phyloP scores from a whole-genome alignment of 2,113 vertebrate genomes.

The Equus quagga region DNA sequence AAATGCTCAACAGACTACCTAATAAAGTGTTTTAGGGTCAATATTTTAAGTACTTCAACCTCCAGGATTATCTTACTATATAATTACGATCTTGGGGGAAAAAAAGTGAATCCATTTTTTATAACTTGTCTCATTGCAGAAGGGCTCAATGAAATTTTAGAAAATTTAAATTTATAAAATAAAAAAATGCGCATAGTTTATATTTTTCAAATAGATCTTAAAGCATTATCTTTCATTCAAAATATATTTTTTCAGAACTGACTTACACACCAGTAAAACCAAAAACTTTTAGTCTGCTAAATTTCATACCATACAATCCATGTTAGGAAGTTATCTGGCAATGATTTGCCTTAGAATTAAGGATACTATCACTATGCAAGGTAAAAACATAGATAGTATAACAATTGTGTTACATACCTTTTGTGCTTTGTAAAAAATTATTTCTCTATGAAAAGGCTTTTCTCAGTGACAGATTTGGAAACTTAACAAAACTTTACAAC shows the following conservation, averaged over 20 bases:
- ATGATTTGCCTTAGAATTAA: not conserved
- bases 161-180: not conserved
- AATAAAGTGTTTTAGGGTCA: not conserved
- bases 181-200: not conserved
- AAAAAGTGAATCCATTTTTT: not conserved
- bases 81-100: not conserved
- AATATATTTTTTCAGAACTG: not conserved
- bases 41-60: not conserved
- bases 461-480: not conserved
- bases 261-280: not conserved
- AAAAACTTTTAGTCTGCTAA: not conserved
- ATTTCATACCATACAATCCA: not conserved
- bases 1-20: not conserved
- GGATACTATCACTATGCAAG: not conserved
- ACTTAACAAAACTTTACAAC: conserved; percentile 32
- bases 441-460: not conserved
- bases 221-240: not conserved
- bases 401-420: not conserved
- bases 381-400: not conserved
- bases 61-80: not conserved
- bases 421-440: not conserved
- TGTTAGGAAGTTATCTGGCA: not conserved
- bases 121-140: not conserved
- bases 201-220: not conserved
- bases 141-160: not conserved